Base-by-base conservation (phyloP, 1,140 invertebrate genomes). In the Drosophila malerkotliana region DNA sequence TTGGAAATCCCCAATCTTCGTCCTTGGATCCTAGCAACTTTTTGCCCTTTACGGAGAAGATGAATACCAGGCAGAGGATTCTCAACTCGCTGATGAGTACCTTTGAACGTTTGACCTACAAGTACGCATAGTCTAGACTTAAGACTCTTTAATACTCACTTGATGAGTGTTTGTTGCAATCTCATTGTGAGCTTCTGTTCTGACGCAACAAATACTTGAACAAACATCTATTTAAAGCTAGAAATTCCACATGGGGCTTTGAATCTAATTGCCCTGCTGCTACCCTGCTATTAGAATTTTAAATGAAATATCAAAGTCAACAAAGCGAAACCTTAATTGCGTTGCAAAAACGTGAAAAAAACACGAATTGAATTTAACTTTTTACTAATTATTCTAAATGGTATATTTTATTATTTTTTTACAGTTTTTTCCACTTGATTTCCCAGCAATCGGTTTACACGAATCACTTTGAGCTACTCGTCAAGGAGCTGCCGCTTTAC, bases 1-100 rank as follows among this genome's bases (percentile, higher is more conserved):
- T 95, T 24, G 94, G 92, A 0, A 95, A 95, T 80, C 94, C 94
- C 0, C 93, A 95, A 24, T 94, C 93, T 26, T 91, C 94, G 0
- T 93, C 94, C 0, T 93, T 94, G 67, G 92, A 94, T 24, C 94
- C 95, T 0, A 93, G 93, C 18, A 94, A 93, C 53, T 92, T 95
- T 76, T 78, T 94, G 9, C 80, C 91, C 0, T 93, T 92, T 32
- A 90, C 92, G 0, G 92, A 94, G 52, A 75, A 91, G 4, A 94
- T 95, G 94, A 93, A 81, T 18, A 93, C 95, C 44, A 93, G 92
- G 83, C 92, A 95, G 69, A 91, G 95, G 56, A 78, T 94, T 10
- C 77, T 92, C 0, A 96, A 96, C 67, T 71, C 76, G 0, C 54
- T 93, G 2, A 91, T 91, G 81, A 75, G 72, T 54, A 74, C 87